Percentiles rank a stretch among this genome's conserved stretches.
Conservation (phyloP, 1,140 invertebrate genomes). For the Nixonia krombeini region DNA sequence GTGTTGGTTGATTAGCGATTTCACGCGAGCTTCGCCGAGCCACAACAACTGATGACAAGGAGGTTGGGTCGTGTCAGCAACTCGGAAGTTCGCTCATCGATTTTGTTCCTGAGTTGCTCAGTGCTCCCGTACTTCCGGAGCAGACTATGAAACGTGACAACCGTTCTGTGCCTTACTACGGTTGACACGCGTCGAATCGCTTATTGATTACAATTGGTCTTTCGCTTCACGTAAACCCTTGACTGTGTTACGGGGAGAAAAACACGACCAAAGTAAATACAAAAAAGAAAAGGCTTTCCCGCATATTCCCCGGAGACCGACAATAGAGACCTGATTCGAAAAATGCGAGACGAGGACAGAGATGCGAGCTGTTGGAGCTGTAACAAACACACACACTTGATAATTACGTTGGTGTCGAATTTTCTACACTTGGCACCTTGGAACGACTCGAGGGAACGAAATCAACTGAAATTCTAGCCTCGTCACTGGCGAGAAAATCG, state of each 20-base stretch:
- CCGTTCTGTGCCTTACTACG: constrained; percentile 28
- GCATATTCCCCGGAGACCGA: no score
- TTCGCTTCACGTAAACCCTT: no score
- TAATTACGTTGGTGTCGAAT: no score
- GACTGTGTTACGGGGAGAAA: no score
- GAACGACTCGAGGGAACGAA: neutral
- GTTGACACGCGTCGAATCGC: constrained; percentile 36
- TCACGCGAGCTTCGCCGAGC: constrained; percentile 1
- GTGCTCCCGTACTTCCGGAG: constrained; percentile 25
- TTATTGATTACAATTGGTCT: constrained; percentile 36
- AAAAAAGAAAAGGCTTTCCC: no score
- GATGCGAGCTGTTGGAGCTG: no score
- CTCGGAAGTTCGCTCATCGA: constrained; percentile 28
- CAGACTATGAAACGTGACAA: constrained; percentile 39
- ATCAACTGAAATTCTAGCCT: no score
- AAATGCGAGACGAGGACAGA: neutral
- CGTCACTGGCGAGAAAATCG: no score
- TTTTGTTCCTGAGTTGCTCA: constrained; percentile 28
- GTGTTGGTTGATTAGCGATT: constrained; percentile 17
- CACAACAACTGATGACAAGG: constrained; percentile 13
- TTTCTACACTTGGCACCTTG: neutral
- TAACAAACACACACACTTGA: no score
- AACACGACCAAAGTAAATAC: neutral
- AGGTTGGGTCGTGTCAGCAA: constrained; percentile 12
- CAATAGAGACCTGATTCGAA: neutral